Conservation (phyloP, 1,140 invertebrate species). For the Subanguina moxae region DNA sequence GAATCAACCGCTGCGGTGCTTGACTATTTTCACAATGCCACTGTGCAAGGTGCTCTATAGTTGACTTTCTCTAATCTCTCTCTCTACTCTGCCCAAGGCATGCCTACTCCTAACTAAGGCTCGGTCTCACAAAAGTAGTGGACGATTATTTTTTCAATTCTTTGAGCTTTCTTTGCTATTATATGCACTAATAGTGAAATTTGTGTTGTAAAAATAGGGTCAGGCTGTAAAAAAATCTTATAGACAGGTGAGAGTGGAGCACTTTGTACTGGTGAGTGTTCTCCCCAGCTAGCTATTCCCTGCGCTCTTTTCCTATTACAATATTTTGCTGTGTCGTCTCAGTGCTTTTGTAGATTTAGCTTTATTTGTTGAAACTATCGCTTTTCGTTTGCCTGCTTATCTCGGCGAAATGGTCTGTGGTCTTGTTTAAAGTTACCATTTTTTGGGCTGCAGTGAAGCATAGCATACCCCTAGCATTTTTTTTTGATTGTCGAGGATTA, state of each 20-base stretch:
- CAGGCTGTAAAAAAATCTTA: no score
- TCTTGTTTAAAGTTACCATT: no score
- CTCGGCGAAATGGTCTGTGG: no score
- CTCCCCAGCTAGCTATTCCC: background rate
- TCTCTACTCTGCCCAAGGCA: background rate
- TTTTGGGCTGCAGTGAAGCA: no score
- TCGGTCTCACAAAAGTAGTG: background rate
- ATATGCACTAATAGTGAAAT: no score
- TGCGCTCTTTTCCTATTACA: background rate
- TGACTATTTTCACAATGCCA: slow-evolving; percentile 59
- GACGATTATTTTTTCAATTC: no score
- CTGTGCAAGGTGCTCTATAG: slow-evolving; percentile 53
- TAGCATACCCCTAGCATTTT: no score
- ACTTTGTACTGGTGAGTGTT: slow-evolving; percentile 4
- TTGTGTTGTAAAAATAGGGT: no score
- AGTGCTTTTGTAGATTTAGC: slow-evolving; percentile 9
- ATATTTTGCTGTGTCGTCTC: slow-evolving; percentile 3
- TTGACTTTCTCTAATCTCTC: no score
- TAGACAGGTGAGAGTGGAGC: background rate
- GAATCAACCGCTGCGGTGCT: slow-evolving; percentile 52
- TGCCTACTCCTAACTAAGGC: background rate
- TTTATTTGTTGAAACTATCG: slow-evolving; percentile 16
- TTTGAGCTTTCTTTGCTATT: no score
- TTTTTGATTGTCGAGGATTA: no score
- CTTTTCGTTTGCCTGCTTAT: slow-evolving; percentile 13